Evolutionary conservation across 2,888 invertebrate species (phyloP), one percentile per base, ranked within the genome.

Genomic region (Drosophila eohydei): DNA sequence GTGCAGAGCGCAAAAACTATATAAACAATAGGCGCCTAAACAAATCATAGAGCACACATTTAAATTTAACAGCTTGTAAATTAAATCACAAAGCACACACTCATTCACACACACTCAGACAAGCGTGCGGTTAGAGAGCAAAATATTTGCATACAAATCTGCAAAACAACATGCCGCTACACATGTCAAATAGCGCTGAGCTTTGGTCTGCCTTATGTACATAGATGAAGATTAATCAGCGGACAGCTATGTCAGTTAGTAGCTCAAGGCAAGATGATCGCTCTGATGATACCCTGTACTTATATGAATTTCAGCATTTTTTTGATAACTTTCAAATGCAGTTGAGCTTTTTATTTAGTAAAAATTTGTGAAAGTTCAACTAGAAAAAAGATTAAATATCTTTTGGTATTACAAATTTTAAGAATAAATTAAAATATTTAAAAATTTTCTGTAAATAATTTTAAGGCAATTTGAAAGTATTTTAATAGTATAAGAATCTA

Each of bases 111-210:
- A 16, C 34, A 12, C 30, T 55, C 32, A 40, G 30, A 52, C 52
- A 14, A 57, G 50, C 34, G 32, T 36, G 21, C 51, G 9, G n/a
- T 14, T 9, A 46, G 43, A 43, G 50, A 56, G 73, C 68, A 74
- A 74, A 80, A 80, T 71, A 80, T 80, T 80, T 80, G 80, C 79
- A 80, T 77, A 64, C 64, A 63, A 80, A 80, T 80, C 80, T 80
- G 71, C 78, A 63, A 78, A 74, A 70, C 59, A 74, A 78, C 78
- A 77, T 58, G 63, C 73, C 70, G 74, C 70, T 69, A 78, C 80
- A 79, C 77, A 79, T 80, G 76, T 76, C 67, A 76, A 67, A 67
- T 59, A 70, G 70, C 67, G 58, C 52, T 74, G 59, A 78, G 78
- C 78, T 74, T 78, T 68, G 65, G 74, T 77, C 73, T 48, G 68